Percentiles rank a stretch among this genome's conserved stretches.
Conservation (phyloP, 1,140 invertebrate genomes). For the Habropoda laboriosa region DNA sequence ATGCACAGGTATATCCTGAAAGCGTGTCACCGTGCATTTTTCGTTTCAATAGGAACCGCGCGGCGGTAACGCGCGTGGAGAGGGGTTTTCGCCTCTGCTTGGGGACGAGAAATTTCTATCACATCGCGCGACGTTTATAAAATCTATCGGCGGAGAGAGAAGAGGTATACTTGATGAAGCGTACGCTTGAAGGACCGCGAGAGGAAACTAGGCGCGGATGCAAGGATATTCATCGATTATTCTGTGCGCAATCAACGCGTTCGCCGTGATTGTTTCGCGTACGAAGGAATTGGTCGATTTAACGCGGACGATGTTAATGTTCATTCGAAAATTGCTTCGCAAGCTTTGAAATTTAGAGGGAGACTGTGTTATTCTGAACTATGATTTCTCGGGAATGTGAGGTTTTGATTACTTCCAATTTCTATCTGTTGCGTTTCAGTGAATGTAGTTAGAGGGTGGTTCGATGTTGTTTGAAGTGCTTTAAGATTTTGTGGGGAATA, state of each 20-base stretch:
- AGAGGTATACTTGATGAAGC: constrained; percentile 36
- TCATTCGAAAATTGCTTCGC: neutral
- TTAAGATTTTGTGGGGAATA: too few relatives aligned
- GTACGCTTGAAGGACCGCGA: neutral
- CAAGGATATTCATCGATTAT: constrained; percentile 31
- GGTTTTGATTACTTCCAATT: too few relatives aligned
- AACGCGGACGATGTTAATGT: neutral
- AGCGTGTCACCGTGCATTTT: constrained; percentile 13
- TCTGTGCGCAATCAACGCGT: constrained; percentile 19
- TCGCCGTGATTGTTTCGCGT: neutral
- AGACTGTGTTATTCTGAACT: too few relatives aligned
- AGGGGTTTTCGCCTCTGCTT: neutral
- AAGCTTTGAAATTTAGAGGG: too few relatives aligned
- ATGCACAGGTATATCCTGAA: neutral
- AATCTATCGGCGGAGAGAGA: constrained; percentile 9
- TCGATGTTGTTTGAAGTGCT: too few relatives aligned
- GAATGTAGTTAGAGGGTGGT: too few relatives aligned
- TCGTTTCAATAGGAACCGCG: neutral
- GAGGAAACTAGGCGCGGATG: neutral
- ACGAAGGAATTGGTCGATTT: neutral
- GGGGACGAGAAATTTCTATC: constrained; percentile 11
- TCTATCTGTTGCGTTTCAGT: too few relatives aligned
- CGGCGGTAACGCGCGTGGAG: neutral
- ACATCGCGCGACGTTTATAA: constrained; percentile 30
- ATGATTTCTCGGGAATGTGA: too few relatives aligned